Evolutionary conservation across 2,113 vertebrate genomes (phyloP).

Genomic region (Dipodomys stephensi): DNA sequence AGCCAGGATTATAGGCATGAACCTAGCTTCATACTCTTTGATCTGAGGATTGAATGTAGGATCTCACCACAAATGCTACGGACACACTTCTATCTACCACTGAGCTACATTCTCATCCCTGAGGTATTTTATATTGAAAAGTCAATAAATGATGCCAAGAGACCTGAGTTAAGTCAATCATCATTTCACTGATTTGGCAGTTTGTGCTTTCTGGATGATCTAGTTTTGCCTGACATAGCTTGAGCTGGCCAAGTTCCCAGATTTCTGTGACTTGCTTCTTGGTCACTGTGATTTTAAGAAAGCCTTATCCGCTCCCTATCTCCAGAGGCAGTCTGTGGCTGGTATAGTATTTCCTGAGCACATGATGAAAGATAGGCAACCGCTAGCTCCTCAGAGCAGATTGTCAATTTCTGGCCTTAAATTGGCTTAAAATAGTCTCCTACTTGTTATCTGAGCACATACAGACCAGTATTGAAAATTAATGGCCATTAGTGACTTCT

Average conservation of each 20-base stretch:
- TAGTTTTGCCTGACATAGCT: background rate
- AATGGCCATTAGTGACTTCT: constrained; percentile 22
- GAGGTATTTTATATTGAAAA: background rate
- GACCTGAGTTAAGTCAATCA: background rate
- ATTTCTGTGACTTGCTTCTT: constrained; percentile 71
- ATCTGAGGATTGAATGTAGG: background rate
- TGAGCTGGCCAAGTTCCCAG: constrained; percentile 61
- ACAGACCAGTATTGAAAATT: constrained; percentile 27
- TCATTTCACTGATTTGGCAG: background rate
- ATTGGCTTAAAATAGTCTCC: constrained; percentile 45
- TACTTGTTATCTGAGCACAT: constrained; percentile 14
- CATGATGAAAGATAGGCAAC: constrained; percentile 39
- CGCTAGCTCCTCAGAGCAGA: constrained; percentile 3
- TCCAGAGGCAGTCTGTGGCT: constrained; percentile 54
- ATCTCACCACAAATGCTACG: background rate
- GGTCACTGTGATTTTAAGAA: constrained; percentile 71
- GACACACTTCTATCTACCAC: background rate
- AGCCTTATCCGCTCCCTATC: constrained; percentile 48
- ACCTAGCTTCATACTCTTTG: background rate
- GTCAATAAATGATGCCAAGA: background rate
- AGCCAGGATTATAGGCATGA: too few species aligned
- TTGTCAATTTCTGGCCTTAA: constrained; percentile 6
- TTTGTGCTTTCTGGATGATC: background rate
- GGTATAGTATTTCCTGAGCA: constrained; percentile 43
- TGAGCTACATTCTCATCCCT: background rate